phyloP scores from a whole-genome alignment of 2,113 vertebrate genomes.

The Saccopteryx bilineata region DNA sequence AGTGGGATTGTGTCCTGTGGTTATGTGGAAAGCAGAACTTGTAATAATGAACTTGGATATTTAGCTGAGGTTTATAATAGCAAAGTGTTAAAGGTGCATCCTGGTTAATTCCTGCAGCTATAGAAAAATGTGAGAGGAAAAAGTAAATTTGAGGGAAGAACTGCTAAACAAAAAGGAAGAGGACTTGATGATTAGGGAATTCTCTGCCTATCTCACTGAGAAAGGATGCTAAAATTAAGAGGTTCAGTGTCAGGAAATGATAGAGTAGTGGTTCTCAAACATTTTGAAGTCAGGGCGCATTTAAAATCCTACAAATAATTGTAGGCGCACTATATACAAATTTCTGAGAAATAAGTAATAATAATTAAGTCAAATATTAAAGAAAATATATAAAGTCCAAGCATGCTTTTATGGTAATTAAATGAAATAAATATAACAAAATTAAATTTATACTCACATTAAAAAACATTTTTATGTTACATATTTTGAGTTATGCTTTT shows the following conservation, averaged over 20 bases:
- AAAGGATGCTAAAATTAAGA: constrained; percentile 18
- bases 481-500: too few relatives aligned
- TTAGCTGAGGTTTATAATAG: constrained; percentile 3
- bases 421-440: too few relatives aligned
- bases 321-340: too few relatives aligned
- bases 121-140: neutral
- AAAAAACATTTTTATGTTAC: too few relatives aligned
- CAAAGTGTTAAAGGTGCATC: neutral
- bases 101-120: neutral
- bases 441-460: too few relatives aligned
- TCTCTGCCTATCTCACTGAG: neutral
- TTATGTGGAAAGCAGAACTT: neutral
- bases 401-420: too few relatives aligned
- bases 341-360: too few relatives aligned
- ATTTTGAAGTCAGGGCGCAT: too few relatives aligned
- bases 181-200: neutral
- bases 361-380: too few relatives aligned
- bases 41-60: neutral
- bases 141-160: neutral
- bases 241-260: neutral
- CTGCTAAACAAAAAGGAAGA: constrained; percentile 20
- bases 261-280: neutral
- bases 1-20: neutral
- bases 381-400: too few relatives aligned
- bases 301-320: too few relatives aligned